These are phyloP conservation scores for Chrysina gloriosa DNA, from an alignment of 2,888 invertebrate species.

Conservation along the genomic window DNA sequence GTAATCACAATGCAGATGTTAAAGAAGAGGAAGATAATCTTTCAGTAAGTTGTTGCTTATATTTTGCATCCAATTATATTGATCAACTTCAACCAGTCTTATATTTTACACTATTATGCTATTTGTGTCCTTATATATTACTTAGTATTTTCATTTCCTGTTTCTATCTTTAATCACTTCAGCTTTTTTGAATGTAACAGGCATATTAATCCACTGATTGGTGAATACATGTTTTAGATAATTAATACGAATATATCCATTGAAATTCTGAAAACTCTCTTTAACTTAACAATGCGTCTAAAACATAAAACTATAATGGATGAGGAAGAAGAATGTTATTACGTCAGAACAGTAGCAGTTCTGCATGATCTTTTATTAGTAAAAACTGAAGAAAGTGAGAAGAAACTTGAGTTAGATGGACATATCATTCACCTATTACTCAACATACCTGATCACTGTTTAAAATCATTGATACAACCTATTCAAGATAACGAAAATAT, in stretches of 20 bases:
- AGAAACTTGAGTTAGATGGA: constrained; percentile 77
- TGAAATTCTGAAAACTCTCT: constrained; percentile 83
- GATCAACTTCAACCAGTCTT: neutral
- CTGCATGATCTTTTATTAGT: constrained; percentile 77
- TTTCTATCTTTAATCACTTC: no score
- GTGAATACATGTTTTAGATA: constrained; percentile 16
- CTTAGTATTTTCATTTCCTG: no score
- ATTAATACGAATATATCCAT: constrained; percentile 70
- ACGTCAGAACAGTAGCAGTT: constrained; percentile 77
- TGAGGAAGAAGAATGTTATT: constrained; percentile 78
- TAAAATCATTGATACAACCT: constrained; percentile 74
- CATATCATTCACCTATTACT: constrained; percentile 88
- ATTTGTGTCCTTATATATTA: neutral
- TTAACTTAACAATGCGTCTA: constrained; percentile 76
- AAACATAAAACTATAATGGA: constrained; percentile 63
- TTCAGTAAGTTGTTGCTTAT: constrained; percentile 11
- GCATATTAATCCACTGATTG: no score
- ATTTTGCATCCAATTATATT: neutral
- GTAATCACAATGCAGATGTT: constrained; percentile 46
- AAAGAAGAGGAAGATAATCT: constrained; percentile 44
- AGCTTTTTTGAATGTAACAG: no score
- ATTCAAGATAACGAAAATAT: constrained; percentile 60
- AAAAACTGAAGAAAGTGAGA: constrained; percentile 69
- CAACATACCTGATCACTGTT: constrained; percentile 81
- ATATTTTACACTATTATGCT: neutral